These are phyloP conservation scores for Vandiemenella viatica DNA, from an alignment of 2,888 invertebrate genomes.

Conservation along the genomic window DNA sequence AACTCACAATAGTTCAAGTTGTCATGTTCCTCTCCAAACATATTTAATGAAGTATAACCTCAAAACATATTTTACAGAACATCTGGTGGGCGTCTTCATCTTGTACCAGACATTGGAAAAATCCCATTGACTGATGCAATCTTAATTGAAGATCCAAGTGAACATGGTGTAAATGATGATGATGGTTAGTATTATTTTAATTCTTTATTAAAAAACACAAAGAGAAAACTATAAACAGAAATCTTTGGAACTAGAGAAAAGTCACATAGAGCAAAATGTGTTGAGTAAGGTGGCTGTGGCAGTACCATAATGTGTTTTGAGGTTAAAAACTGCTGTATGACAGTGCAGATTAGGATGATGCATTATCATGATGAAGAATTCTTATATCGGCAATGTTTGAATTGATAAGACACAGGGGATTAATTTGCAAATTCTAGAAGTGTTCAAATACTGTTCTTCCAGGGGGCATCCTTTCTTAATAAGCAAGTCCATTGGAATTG, in stretches of 20 bases:
- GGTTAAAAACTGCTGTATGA: not conserved
- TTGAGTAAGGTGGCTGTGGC: not conserved
- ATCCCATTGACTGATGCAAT: constrained; percentile 71
- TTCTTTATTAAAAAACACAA: not conserved
- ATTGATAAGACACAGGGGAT: too few relatives aligned
- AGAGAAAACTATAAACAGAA: too few relatives aligned
- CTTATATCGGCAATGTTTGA: too few relatives aligned
- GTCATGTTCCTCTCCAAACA: not conserved
- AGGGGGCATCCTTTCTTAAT: too few relatives aligned
- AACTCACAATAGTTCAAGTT: not conserved
- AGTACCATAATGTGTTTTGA: not conserved
- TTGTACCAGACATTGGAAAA: constrained; percentile 66
- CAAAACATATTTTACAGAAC: constrained; percentile 32
- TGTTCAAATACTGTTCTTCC: too few relatives aligned
- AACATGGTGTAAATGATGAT: constrained; percentile 45
- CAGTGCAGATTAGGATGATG: not conserved
- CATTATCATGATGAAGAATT: not conserved
- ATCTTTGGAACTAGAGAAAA: not conserved
- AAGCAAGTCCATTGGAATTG: too few relatives aligned
- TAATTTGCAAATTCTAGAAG: too few relatives aligned
- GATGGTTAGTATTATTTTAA: constrained; percentile 36
- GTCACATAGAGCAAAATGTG: not conserved
- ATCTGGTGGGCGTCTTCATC: constrained; percentile 70
- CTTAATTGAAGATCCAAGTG: constrained; percentile 70
- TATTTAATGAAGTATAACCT: not conserved